Percentiles rank a stretch among this genome's conserved stretches.
These are phyloP conservation scores for Leptinotarsa lineolata DNA, from an alignment of 1,140 invertebrate species.

Conservation along the genomic window DNA sequence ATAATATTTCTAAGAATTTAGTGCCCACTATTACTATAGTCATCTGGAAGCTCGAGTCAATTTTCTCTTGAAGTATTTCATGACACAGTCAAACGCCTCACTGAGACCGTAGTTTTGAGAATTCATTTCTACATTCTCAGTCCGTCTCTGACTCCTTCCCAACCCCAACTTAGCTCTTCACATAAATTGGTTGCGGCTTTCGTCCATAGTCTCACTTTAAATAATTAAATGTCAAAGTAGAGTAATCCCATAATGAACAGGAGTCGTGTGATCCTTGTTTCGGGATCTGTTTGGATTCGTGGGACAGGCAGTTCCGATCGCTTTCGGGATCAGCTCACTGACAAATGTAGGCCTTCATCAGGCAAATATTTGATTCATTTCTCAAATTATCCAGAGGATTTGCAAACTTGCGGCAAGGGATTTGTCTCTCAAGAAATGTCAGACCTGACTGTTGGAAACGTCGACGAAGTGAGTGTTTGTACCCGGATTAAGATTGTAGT, in stretches of 20 bases:
- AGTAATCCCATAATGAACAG: conserved; percentile 51
- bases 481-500: too few species aligned
- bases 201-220: conserved; percentile 49
- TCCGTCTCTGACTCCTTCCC: conserved; percentile 31
- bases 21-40: too few species aligned
- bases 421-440: not conserved
- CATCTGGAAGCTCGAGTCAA: too few species aligned
- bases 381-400: conserved; percentile 18
- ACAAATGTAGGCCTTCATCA: conserved; percentile 37
- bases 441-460: too few species aligned
- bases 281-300: conserved; percentile 40
- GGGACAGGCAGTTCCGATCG: conserved; percentile 29
- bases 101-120: not conserved
- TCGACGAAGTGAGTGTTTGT: too few species aligned
- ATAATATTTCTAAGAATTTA: too few species aligned
- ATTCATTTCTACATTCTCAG: not conserved
- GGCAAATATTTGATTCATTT: conserved; percentile 34
- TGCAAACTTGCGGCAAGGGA: not conserved
- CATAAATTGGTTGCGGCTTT: conserved; percentile 49
- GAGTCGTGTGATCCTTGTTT: conserved; percentile 38
- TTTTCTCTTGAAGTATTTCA: not conserved
- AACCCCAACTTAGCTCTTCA: conserved; percentile 40
- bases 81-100: not conserved
- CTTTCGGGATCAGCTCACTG: conserved; percentile 25
- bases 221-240: conserved; percentile 52